Evolutionary conservation across 2,888 invertebrate species (phyloP).

Genomic region (Lithophane leautieri): DNA sequence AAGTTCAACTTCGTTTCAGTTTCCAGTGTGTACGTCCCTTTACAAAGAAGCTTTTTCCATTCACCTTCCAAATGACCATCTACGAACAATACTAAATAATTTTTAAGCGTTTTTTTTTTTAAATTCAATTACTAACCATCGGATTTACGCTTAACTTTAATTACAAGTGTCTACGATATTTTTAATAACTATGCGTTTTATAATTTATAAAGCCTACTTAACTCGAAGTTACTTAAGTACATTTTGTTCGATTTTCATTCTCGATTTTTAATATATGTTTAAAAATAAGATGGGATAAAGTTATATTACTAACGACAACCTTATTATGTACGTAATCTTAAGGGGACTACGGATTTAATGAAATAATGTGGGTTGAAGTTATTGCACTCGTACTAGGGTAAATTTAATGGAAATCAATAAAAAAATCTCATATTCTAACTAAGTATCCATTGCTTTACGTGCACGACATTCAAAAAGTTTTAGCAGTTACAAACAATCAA

Average conservation of each 20-base stretch:
- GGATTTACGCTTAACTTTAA: constrained; percentile 84
- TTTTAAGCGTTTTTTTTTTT: constrained; percentile 84
- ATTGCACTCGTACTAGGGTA: constrained; percentile 76
- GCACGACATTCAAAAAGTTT: constrained; percentile 50
- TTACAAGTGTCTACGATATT: constrained; percentile 86
- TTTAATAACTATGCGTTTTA: constrained; percentile 86
- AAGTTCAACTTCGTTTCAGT: constrained; percentile 48
- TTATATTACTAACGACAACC: constrained; percentile 87
- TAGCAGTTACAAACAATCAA: constrained; percentile 36
- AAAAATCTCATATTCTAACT: constrained; percentile 54
- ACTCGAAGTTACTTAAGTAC: constrained; percentile 89
- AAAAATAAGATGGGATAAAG: constrained; percentile 84
- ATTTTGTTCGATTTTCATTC: constrained; percentile 87
- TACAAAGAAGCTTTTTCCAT: constrained; percentile 62
- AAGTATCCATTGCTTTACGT: constrained; percentile 55
- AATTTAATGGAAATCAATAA: constrained; percentile 68
- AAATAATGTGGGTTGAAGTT: constrained; percentile 72
- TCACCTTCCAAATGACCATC: constrained; percentile 71
- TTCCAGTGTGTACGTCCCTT: constrained; percentile 77
- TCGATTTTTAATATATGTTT: constrained; percentile 79
- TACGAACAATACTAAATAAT: constrained; percentile 83
- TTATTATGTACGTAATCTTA: constrained; percentile 83
- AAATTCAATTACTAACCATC: constrained; percentile 85
- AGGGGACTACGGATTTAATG: constrained; percentile 76
- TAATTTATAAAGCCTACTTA: constrained; percentile 90